These are phyloP conservation scores for Phrynocephalus forsythii DNA, from an alignment of 2,797 vertebrate genomes.

Conservation along the genomic window DNA sequence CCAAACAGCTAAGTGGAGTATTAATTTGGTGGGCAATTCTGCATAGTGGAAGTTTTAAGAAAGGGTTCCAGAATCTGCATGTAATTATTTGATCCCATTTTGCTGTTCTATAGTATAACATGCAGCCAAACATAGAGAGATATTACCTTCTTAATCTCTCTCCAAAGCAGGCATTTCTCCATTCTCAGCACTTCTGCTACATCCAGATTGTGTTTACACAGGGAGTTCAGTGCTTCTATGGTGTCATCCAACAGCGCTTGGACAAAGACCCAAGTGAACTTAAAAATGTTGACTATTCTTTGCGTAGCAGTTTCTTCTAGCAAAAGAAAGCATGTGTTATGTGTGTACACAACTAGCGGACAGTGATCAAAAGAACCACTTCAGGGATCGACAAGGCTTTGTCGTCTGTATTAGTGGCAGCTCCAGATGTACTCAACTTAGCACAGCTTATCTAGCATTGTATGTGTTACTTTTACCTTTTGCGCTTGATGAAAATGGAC, in stretches of 20 bases:
- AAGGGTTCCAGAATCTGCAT: background rate
- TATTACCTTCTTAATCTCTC: conserved; percentile 80
- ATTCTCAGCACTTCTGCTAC: conserved; percentile 78
- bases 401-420: background rate
- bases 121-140: too few species aligned
- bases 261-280: conserved; percentile 76
- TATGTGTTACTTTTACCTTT: background rate
- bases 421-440: background rate
- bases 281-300: conserved; percentile 70
- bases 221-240: conserved; percentile 71
- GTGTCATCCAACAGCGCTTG: conserved; percentile 75
- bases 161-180: conserved; percentile 73
- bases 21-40: background rate
- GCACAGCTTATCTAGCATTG: background rate
- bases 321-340: background rate
- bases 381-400: background rate
- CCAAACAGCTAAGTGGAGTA: background rate
- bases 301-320: conserved; percentile 75
- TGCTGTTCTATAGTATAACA: background rate
- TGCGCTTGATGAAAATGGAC: background rate
- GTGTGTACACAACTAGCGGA: background rate
- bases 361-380: background rate
- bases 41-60: background rate
- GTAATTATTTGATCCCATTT: background rate
- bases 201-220: conserved; percentile 77